A percentile compares a stretch with the other conserved stretches of the same genome.
These are phyloP conservation scores for Eretmodus cyanostictus DNA, from an alignment of 2,113 vertebrate species.

Conservation along the genomic window DNA sequence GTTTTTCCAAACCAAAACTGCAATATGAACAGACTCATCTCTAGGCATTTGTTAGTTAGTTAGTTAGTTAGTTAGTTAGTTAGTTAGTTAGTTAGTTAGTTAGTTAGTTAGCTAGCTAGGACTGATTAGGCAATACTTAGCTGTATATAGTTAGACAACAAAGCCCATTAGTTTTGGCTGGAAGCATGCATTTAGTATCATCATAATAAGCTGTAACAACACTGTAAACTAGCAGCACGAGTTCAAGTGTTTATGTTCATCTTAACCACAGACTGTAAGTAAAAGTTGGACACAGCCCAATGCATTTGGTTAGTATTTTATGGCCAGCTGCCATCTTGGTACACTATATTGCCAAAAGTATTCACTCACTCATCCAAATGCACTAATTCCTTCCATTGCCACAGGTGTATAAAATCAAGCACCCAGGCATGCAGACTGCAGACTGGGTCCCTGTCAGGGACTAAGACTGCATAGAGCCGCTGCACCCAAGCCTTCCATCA, in stretches of 20 bases:
- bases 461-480: not conserved
- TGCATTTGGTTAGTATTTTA: not conserved
- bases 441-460: not conserved
- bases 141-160: not conserved
- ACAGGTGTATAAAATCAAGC: fast-evolving
- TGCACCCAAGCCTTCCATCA: not conserved
- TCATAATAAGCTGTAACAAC: not conserved
- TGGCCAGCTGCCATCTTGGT: not conserved
- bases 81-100: not conserved
- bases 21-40: not conserved
- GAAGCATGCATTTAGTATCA: fast-evolving
- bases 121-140: not conserved
- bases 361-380: not conserved
- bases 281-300: not conserved
- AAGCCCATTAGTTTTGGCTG: not conserved
- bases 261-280: not conserved
- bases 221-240: not conserved
- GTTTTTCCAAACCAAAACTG: fast-evolving
- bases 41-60: not conserved
- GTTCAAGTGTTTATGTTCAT: not conserved
- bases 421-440: not conserved
- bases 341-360: not conserved
- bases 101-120: not conserved
- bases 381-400: not conserved
- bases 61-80: not conserved